Conservation (phyloP, 2,113 vertebrate species). For the Mus spicilegus region DNA sequence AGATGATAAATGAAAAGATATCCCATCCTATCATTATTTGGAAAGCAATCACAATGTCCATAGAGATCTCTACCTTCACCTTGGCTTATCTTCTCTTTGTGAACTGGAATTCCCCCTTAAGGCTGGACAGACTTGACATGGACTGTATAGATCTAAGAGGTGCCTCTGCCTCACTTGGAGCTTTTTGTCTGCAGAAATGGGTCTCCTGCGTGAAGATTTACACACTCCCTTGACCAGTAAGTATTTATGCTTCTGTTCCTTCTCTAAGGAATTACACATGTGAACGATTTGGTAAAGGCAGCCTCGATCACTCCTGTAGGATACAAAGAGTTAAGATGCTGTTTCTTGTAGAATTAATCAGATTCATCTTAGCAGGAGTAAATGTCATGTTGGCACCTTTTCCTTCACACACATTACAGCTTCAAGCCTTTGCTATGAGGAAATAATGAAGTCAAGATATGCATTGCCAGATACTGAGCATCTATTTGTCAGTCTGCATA, state of each 20-base stretch:
- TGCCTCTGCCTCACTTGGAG: background rate
- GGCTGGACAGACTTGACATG: background rate
- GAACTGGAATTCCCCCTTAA: background rate
- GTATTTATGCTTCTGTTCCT: constrained; percentile 73
- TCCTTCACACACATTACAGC: constrained; percentile 91
- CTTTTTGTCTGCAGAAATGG: background rate
- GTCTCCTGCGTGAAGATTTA: background rate
- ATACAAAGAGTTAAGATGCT: constrained; percentile 90
- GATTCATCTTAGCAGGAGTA: constrained; percentile 95
- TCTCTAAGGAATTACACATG: constrained; percentile 68
- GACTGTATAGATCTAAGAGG: background rate
- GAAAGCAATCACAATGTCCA: background rate
- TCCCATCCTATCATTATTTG: background rate
- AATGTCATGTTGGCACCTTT: constrained; percentile 95
- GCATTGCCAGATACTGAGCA: constrained; percentile 94
- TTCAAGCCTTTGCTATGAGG: constrained; percentile 91
- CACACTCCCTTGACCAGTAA: constrained; percentile 69
- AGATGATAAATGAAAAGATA: constrained; percentile 57
- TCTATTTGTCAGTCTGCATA: constrained; percentile 96
- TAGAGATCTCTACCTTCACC: background rate
- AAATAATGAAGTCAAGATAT: constrained; percentile 97
- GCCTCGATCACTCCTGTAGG: constrained; percentile 77
- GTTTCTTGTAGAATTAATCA: constrained; percentile 93
- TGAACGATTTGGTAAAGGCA: constrained; percentile 68
- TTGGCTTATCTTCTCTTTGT: background rate